These are phyloP conservation scores for Pollenia amentaria DNA, from an alignment of 2,888 invertebrate genomes.

Conservation along the genomic window DNA sequence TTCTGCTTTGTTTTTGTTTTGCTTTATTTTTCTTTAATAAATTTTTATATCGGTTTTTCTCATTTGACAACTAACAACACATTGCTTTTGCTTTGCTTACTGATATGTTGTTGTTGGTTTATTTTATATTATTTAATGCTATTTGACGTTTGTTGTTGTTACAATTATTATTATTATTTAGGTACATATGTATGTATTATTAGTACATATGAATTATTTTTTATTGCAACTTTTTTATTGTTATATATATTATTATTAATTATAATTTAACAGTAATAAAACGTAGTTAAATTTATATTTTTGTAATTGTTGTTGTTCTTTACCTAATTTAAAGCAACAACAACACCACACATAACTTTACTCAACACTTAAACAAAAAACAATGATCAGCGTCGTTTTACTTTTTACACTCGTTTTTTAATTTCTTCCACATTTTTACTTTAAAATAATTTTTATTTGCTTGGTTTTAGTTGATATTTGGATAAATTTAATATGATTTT, in stretches of 20 bases:
- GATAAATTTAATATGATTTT: constrained; percentile 40
- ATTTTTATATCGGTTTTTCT: constrained; percentile 55
- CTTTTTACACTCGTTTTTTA: constrained; percentile 56
- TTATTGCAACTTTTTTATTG: constrained; percentile 13
- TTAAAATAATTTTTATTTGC: constrained; percentile 46
- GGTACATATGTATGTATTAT: constrained; percentile 15
- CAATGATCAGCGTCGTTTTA: constrained; percentile 66
- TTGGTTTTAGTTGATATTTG: constrained; percentile 38
- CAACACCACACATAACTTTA: constrained; percentile 19
- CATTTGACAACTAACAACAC: constrained; percentile 66
- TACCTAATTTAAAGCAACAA: constrained; percentile 17
- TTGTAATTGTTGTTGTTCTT: constrained; percentile 33
- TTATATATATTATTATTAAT: constrained; percentile 27
- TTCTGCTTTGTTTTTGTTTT: constrained; percentile 17
- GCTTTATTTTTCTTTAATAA: constrained; percentile 13
- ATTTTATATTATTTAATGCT: constrained; percentile 46
- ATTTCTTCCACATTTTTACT: constrained; percentile 61
- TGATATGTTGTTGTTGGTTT: constrained; percentile 33
- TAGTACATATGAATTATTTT: constrained; percentile 15
- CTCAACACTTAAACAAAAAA: constrained; percentile 12
- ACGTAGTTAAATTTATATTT: constrained; percentile 38
- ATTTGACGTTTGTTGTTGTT: constrained; percentile 40
- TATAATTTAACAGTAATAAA: constrained; percentile 43
- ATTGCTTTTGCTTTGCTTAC: constrained; percentile 54
- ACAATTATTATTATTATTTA: constrained; percentile 21